Evolutionary conservation across 2,797 vertebrate species (phyloP).

Genomic region (Pipistrellus pipistrellus): DNA sequence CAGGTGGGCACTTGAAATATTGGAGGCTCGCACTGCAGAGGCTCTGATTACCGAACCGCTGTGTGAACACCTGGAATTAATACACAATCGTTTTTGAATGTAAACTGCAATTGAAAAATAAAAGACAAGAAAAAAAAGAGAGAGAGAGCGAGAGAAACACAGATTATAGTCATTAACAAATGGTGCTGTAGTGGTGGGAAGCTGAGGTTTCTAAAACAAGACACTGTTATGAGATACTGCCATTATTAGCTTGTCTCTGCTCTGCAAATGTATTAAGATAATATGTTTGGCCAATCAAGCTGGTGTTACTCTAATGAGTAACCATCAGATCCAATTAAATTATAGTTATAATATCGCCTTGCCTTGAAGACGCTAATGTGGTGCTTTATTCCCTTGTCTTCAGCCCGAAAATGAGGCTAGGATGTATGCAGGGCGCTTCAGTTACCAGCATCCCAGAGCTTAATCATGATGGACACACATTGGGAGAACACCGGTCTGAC

Average conservation of each 20-base stretch:
- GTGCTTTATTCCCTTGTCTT: slow-evolving; percentile 26
- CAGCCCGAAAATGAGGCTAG: neutral
- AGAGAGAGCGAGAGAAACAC: neutral
- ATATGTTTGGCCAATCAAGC: neutral
- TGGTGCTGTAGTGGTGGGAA: neutral
- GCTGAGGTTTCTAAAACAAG: neutral
- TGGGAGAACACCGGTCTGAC: neutral
- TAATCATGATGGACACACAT: neutral
- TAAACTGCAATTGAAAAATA: neutral
- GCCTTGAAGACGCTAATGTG: neutral
- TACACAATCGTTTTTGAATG: neutral
- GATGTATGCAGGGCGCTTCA: neutral
- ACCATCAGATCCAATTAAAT: slow-evolving; percentile 24
- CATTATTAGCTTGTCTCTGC: neutral
- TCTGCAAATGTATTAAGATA: slow-evolving; percentile 14
- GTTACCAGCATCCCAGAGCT: neutral
- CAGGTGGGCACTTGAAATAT: neutral
- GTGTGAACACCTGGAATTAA: neutral
- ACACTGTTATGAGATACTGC: neutral
- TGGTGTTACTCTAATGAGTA: slow-evolving; percentile 7
- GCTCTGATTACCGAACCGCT: neutral
- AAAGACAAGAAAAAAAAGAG: neutral
- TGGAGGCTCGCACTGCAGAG: neutral
- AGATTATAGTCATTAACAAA: neutral
- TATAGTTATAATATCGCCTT: neutral